Conservation (phyloP, 1,140 invertebrate species). For the Pentalonia nigronervosa region DNA sequence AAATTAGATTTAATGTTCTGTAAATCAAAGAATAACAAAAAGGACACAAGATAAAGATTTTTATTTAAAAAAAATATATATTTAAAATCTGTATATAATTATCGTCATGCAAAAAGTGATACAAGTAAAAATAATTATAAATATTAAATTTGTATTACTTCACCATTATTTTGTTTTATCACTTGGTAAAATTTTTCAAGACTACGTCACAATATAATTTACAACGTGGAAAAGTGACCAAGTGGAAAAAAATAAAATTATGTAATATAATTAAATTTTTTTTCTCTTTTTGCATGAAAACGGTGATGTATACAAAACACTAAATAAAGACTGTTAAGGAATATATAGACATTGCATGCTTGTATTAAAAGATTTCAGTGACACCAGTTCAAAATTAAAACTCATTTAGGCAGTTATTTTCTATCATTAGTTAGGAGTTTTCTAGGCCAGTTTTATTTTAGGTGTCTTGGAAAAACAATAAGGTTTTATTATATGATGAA, state of each 20-base stretch:
- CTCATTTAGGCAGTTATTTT: background rate
- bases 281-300: background rate
- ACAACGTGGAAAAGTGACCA: background rate
- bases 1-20: background rate
- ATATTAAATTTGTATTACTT: too few relatives aligned
- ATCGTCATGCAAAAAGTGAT: too few relatives aligned
- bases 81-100: too few relatives aligned
- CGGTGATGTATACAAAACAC: background rate
- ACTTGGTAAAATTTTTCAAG: background rate
- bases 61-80: too few relatives aligned
- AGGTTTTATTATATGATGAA: background rate
- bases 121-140: too few relatives aligned
- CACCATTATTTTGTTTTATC: too few relatives aligned
- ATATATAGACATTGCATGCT: background rate
- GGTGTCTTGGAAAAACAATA: background rate
- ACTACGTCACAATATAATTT: background rate
- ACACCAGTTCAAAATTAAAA: background rate
- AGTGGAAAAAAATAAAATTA: background rate
- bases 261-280: too few relatives aligned
- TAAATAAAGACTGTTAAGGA: background rate
- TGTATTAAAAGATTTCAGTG: background rate
- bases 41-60: too few relatives aligned
- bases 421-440: background rate
- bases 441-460: background rate
- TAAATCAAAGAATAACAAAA: background rate